A percentile compares a stretch with the other conserved stretches of the same genome.
Conservation (phyloP, 2,888 invertebrate genomes). For the Julus scandinavius region DNA sequence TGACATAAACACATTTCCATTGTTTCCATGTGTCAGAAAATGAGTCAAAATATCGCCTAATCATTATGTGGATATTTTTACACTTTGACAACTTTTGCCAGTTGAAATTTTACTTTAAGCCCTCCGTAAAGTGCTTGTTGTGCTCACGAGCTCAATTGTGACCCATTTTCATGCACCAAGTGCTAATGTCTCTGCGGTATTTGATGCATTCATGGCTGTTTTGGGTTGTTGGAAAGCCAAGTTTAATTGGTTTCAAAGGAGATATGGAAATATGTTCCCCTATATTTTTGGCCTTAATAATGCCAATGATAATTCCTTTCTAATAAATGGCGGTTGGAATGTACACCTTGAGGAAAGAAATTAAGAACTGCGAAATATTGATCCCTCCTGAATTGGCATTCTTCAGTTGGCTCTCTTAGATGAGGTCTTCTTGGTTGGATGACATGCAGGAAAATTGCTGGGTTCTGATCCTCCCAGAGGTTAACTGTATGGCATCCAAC, state of each 20-base stretch:
- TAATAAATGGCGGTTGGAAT: constrained; percentile 12
- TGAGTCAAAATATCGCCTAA: background rate
- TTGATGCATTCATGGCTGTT: background rate
- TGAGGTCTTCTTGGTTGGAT: constrained; percentile 11
- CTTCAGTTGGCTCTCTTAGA: background rate
- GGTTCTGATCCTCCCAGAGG: constrained; percentile 6
- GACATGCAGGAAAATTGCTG: constrained; percentile 31
- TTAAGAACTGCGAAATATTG: constrained; percentile 13
- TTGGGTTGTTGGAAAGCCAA: background rate
- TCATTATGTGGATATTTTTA: background rate
- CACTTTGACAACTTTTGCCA: too few species aligned
- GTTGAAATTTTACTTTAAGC: too few species aligned
- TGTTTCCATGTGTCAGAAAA: background rate
- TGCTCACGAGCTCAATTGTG: background rate
- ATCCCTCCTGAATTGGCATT: constrained; percentile 6
- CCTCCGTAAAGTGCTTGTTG: background rate
- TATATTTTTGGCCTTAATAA: background rate
- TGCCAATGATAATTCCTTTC: constrained; percentile 13
- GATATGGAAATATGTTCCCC: background rate
- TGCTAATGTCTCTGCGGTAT: background rate
- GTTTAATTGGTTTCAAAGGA: constrained; percentile 1
- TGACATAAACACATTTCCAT: too few species aligned
- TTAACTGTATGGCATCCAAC: constrained; percentile 29
- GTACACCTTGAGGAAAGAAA: background rate
- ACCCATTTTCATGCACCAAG: background rate